phyloP scores from a whole-genome alignment of 2,888 invertebrate species.

The Chrysotoxum bicinctum region DNA sequence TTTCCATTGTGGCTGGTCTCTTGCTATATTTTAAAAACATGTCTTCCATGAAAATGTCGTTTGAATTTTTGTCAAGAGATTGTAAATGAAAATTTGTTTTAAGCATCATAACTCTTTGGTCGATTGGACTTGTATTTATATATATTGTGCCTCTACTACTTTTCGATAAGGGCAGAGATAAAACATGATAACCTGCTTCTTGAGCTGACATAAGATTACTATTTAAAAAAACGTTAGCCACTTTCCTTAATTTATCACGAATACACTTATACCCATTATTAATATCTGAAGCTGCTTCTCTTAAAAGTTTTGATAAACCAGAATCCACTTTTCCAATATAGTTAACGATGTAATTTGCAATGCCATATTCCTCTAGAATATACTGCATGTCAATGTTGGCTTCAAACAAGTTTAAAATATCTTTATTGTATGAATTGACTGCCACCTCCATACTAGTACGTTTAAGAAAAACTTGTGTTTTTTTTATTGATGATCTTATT shows the following conservation, averaged over 20 bases:
- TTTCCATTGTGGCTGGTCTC: slow-evolving; percentile 1
- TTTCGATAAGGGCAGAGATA: slow-evolving; percentile 23
- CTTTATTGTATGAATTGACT: slow-evolving; percentile 73
- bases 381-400: slow-evolving; percentile 73
- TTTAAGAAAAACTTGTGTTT: slow-evolving; percentile 67
- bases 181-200: slow-evolving; percentile 18
- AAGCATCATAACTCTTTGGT: slow-evolving; percentile 27
- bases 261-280: slow-evolving; percentile 61
- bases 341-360: slow-evolving; percentile 73
- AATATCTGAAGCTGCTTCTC: slow-evolving; percentile 69
- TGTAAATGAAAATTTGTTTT: slow-evolving; percentile 22
- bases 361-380: slow-evolving; percentile 71
- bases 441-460: slow-evolving; percentile 65
- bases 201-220: slow-evolving; percentile 25
- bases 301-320: slow-evolving; percentile 74
- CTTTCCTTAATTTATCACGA: slow-evolving; percentile 63
- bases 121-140: slow-evolving; percentile 37
- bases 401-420: slow-evolving; percentile 73
- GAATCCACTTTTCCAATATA: slow-evolving; percentile 74
- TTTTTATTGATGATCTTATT: neutral
- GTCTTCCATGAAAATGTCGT: slow-evolving; percentile 28
- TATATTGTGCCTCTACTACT: slow-evolving; percentile 16
- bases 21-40: neutral
- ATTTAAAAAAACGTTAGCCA: slow-evolving; percentile 34
- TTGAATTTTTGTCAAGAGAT: slow-evolving; percentile 14